Evolutionary conservation across 2,113 vertebrate genomes (phyloP).

Genomic region (Tyto alba): DNA sequence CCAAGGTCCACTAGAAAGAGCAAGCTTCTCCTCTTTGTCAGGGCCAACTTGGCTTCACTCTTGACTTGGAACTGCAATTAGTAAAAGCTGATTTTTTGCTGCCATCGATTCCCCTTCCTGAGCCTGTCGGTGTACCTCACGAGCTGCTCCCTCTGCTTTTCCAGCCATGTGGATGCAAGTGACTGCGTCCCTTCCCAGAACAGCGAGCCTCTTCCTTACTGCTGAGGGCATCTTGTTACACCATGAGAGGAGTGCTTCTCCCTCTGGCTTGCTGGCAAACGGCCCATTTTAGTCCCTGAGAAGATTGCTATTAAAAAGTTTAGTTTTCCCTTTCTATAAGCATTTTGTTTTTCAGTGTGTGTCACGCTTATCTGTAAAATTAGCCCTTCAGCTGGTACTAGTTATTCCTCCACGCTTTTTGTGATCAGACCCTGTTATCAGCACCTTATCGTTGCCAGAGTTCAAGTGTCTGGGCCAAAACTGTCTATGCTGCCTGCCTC

Average conservation of each 20-base stretch:
- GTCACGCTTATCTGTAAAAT: neutral
- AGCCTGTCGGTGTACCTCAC: rapidly evolving
- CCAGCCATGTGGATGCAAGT: neutral
- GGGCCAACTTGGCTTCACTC: neutral
- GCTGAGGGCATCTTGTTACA: neutral
- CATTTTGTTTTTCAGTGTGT: neutral
- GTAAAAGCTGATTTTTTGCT: neutral
- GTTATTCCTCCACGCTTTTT: neutral
- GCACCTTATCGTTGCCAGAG: rapidly evolving
- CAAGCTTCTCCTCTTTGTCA: neutral
- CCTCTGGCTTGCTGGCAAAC: neutral
- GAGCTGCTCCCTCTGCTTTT: neutral
- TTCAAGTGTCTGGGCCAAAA: neutral
- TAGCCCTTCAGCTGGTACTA: neutral
- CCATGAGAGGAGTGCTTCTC: neutral
- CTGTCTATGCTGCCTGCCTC: neutral
- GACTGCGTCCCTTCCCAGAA: neutral
- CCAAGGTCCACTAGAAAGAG: neutral
- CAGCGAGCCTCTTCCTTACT: rapidly evolving
- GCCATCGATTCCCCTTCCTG: neutral
- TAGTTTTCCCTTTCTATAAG: neutral
- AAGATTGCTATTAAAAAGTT: neutral
- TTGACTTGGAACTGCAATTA: neutral
- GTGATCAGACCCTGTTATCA: neutral
- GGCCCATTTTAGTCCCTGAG: neutral